Conservation (phyloP, 2,797 vertebrate genomes). For the Alectoris magna region DNA sequence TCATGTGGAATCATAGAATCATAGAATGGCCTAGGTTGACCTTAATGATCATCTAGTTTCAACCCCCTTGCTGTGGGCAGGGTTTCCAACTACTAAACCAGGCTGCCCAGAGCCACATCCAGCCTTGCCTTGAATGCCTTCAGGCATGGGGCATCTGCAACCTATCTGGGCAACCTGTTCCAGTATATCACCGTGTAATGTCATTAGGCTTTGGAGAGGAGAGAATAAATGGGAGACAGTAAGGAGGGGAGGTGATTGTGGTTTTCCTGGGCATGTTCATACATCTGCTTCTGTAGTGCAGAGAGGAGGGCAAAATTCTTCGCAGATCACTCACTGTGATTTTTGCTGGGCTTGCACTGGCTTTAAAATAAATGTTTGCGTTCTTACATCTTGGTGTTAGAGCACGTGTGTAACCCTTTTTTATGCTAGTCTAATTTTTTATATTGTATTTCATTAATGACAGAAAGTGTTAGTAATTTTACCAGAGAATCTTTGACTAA, state of each 20-base stretch:
- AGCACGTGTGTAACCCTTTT: background rate
- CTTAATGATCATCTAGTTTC: too few species aligned
- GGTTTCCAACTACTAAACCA: too few species aligned
- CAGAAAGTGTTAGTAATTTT: accelerated
- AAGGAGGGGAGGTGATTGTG: accelerated
- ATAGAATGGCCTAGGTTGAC: too few species aligned
- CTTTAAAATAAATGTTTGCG: background rate
- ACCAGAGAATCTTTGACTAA: background rate
- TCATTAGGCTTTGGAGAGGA: background rate
- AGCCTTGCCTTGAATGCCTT: too few species aligned
- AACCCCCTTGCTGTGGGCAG: too few species aligned
- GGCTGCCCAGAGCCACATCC: too few species aligned
- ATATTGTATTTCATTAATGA: background rate
- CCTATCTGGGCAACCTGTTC: too few species aligned
- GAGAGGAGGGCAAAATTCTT: background rate
- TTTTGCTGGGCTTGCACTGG: background rate
- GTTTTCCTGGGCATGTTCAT: accelerated
- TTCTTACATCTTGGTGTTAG: background rate
- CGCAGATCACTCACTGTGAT: background rate
- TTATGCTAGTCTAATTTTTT: background rate
- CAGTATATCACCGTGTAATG: too few species aligned
- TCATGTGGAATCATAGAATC: too few species aligned
- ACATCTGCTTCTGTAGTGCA: background rate
- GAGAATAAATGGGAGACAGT: background rate
- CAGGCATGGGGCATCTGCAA: too few species aligned